Base-by-base conservation (phyloP, 2,888 invertebrate genomes). In the Platynereis dumerilii region DNA sequence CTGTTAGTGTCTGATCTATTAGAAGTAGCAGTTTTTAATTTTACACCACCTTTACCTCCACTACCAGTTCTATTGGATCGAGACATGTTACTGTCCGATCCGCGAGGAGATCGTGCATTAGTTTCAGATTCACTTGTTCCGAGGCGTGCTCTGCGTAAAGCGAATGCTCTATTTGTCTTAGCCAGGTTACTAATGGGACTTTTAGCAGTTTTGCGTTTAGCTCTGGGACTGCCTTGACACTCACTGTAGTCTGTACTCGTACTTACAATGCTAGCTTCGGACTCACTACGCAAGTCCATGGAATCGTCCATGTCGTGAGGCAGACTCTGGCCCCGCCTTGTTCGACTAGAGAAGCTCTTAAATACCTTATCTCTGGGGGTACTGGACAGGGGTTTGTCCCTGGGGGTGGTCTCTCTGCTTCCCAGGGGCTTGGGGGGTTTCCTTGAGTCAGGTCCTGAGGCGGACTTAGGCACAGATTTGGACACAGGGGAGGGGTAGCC, bases 111-210 rank as follows among this genome's bases (percentile, higher is more conserved):
- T 48, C 22, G 5, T 20, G 48, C 17, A 20, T n/a, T n/a, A 48
- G 73, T 67, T 67, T 53, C 70, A 66, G 55, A 72, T 45, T 66
- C 75, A 52, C 69, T 72, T 55, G 24, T 34, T 12, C 75, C 79
- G 48, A 79, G 75, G 71, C 88, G 82, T n/a, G 89, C 87, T 83
- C 90, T 74, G 74, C 92, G 86, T 85, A 91, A 85, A 79, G 90
- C 85, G 73, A 83, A 85, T n/a, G 91, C 90, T 71, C 92, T 87
- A 81, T 93, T 94, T 53, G 83, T 78, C 68, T 80, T 84, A 5
- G 82, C 78, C 76, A 78, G 84, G 34, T 34, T 34, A 28, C 75
- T 69, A 60, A 81, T 81, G 56, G 72, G 70, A 2, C 80, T 80
- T 69, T 77, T 79, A 24, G 80, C 78, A 10, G 61, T n/a, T 24